Base-by-base conservation (phyloP, 2,113 vertebrate genomes). In the Paracanthobrama guichenoti region DNA sequence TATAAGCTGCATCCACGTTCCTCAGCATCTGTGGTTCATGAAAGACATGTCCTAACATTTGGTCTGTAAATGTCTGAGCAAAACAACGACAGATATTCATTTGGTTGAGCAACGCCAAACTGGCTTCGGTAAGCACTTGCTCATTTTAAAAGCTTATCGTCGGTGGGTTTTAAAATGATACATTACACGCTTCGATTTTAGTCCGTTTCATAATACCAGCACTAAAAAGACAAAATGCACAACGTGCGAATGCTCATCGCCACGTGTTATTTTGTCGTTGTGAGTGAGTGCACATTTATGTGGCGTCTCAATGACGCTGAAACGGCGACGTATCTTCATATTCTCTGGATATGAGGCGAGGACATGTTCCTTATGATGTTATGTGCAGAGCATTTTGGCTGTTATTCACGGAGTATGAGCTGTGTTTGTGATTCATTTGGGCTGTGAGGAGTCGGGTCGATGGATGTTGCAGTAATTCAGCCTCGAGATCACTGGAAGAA, bases 1-100 rank as follows among this genome's bases (percentile, higher is more conserved):
- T 48, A 24, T 46, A 42, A 31, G 44, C 72, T 83, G 20, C 59
- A 76, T 83, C n/a, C 85, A 79, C 42, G 79, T 48, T 74, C 66
- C 82, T 82, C 50, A 64, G 42, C 73, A 67, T 82, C 75, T 66
- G 35, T 79, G 72, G 24, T 50, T 59, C 66, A 74, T 16, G 16
- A 48, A 18, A 46, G 62, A 67, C 24, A 60, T 50, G 80, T 26
- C 42, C 26, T 80, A 13, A 50, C 60, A 67, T 67, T 67, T 22
- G 62, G 16, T 66, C 9, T 22, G 39, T 67, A 62, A 48, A 71
- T 82, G 62, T 48, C 24, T 50, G 62, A 72, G 11, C 66, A 79
- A 16, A 35, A 69, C 64, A 44, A 80, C 24, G 24, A 46, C 83
- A 22, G 8, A 79, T 42, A 44, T 9, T 6, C 11, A 14, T 66